Base-by-base conservation (phyloP, 1,140 invertebrate genomes). In the Araneus ventricosus region DNA sequence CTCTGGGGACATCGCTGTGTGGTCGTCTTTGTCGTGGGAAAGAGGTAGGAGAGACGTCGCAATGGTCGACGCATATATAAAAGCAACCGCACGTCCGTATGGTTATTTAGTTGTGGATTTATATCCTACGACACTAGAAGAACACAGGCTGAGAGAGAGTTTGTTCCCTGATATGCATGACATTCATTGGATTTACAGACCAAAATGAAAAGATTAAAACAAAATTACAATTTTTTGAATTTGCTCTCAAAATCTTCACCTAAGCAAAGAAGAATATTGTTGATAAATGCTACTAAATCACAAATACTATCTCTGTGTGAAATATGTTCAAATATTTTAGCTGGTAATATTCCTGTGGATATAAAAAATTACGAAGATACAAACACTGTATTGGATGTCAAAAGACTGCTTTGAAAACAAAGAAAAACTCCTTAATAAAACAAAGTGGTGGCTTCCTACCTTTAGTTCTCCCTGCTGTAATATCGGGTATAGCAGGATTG, bases 31-130 rank as follows among this genome's bases (percentile, higher is more conserved):
- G 82, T 82, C 27, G 22, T 90, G n/a, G n/a, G n/a, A n/a, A n/a
- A n/a, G n/a, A n/a, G n/a, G n/a, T n/a, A n/a, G n/a, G n/a, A n/a
- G n/a, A n/a, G n/a, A n/a, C n/a, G n/a, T n/a, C n/a, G n/a, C n/a
- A n/a, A 37, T 93, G 39, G 8, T 20, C 2, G 92, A 93, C 61
- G 85, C 92, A 4, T 93, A 82, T 93, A 88, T 80, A 88, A 93
- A 88, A 88, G 75, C 85, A 14, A 80, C 70, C 5, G 10, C 41
- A 7, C 39, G 27, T 41, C 30, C 63, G 8, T 88, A 67, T 57
- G 85, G 30, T 30, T 93, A 93, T 93, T 88, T 93, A 93, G 63
- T 93, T 61, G n/a, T 93, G 17, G 84, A 92, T 37, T 86, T 84
- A 34, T 52, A 63, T 39, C 80, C 80, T 10, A 30, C 10, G 37